These are phyloP conservation scores for Variabilichromis moorii DNA, from an alignment of 2,113 vertebrate genomes.

Conservation along the genomic window DNA sequence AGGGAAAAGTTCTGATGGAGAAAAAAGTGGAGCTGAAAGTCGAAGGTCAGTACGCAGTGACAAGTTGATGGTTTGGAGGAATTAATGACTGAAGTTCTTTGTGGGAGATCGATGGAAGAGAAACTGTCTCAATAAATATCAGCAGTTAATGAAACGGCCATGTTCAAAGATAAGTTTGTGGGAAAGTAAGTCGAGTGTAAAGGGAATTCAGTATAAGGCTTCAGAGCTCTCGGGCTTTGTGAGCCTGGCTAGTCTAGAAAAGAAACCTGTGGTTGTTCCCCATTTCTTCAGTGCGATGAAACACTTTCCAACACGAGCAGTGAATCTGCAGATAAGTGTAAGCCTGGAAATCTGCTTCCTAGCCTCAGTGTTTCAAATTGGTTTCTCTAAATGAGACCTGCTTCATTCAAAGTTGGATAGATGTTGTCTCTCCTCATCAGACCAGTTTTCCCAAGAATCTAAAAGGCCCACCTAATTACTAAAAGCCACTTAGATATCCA, in stretches of 20 bases:
- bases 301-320: neutral
- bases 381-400: neutral
- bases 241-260: neutral
- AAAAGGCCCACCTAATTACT: neutral
- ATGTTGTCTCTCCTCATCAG: neutral
- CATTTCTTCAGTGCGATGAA: neutral
- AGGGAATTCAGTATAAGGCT: neutral
- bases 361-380: neutral
- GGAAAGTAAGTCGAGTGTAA: fast-evolving
- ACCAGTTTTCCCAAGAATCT: neutral
- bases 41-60: fast-evolving
- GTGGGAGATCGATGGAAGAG: neutral
- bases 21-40: neutral
- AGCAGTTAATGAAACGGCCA: neutral
- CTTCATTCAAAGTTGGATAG: neutral
- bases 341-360: neutral
- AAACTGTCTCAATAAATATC: neutral
- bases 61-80: neutral
- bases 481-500: neutral
- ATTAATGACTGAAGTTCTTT: neutral
- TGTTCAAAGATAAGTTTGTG: fast-evolving
- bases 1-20: neutral
- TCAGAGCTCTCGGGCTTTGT: neutral
- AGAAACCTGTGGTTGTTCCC: neutral
- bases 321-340: neutral